Evolutionary conservation across 2,113 vertebrate species (phyloP).

Genomic region (Dromaius novaehollandiae): DNA sequence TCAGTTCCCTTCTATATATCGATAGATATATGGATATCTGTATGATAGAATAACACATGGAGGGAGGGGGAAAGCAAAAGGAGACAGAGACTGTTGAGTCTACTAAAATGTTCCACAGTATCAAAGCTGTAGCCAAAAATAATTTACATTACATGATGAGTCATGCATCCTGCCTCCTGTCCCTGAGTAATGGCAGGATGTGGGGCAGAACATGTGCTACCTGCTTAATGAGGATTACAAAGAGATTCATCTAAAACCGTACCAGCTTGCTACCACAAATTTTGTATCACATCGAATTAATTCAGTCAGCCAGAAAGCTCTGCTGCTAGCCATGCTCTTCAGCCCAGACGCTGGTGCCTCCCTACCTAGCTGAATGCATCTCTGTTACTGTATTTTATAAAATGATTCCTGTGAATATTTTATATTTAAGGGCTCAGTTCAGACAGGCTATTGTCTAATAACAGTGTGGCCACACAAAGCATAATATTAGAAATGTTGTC

Average conservation of each 20-base stretch:
- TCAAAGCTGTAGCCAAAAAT: background rate
- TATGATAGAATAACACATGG: background rate
- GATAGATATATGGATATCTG: background rate
- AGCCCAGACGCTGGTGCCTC: background rate
- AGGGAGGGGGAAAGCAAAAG: background rate
- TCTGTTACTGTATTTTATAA: slow-evolving; percentile 28
- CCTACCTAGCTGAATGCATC: background rate
- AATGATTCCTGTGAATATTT: slow-evolving; percentile 5
- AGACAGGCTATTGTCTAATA: background rate
- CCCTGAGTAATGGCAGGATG: background rate
- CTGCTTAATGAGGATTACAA: background rate
- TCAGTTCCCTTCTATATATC: background rate
- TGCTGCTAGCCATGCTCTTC: background rate
- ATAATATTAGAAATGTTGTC: background rate
- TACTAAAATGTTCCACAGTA: background rate
- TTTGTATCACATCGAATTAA: background rate
- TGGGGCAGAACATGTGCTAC: background rate
- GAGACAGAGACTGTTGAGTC: background rate
- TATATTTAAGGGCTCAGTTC: background rate
- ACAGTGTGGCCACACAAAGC: background rate
- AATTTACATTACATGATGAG: background rate
- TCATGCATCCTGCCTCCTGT: background rate
- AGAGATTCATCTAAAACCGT: background rate
- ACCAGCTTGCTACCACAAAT: background rate
- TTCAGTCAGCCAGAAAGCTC: background rate